phyloP scores from a whole-genome alignment of 2,113 vertebrate genomes.

The Hepsetus odoe region DNA sequence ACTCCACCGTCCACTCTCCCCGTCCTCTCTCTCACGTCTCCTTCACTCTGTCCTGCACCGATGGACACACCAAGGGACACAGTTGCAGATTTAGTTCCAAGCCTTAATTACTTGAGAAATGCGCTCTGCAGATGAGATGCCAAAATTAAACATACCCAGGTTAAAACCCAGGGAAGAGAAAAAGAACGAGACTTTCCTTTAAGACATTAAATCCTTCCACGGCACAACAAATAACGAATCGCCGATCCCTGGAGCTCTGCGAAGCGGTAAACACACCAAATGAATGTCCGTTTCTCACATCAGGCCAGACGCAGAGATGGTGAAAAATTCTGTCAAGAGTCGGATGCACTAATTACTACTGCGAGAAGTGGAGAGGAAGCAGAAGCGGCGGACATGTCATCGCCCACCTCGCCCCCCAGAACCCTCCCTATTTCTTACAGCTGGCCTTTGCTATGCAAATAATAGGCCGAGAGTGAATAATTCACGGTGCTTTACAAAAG shows the following conservation, averaged over 20 bases:
- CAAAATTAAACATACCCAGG: background rate
- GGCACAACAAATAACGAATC: background rate
- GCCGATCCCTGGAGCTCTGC: background rate
- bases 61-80: no score
- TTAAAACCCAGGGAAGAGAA: background rate
- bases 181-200: no score
- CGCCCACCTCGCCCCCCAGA: background rate
- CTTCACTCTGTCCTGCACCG: no score
- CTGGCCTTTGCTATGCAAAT: conserved; percentile 59
- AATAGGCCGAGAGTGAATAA: conserved; percentile 62
- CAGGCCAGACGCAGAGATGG: background rate
- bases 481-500: conserved; percentile 49
- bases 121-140: no score
- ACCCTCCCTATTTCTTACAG: conserved; percentile 27
- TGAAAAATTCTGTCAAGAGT: conserved; percentile 9
- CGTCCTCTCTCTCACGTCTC: no score
- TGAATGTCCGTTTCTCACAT: background rate
- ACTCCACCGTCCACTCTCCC: no score
- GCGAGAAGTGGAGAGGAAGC: conserved; percentile 28
- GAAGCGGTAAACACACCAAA: conserved; percentile 13
- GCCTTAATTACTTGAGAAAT: no score
- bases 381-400: conserved; percentile 30
- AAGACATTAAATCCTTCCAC: background rate
- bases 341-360: conserved; percentile 45
- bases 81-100: no score